phyloP scores from a whole-genome alignment of 2,888 invertebrate genomes.

The Cremastinae sp. region DNA sequence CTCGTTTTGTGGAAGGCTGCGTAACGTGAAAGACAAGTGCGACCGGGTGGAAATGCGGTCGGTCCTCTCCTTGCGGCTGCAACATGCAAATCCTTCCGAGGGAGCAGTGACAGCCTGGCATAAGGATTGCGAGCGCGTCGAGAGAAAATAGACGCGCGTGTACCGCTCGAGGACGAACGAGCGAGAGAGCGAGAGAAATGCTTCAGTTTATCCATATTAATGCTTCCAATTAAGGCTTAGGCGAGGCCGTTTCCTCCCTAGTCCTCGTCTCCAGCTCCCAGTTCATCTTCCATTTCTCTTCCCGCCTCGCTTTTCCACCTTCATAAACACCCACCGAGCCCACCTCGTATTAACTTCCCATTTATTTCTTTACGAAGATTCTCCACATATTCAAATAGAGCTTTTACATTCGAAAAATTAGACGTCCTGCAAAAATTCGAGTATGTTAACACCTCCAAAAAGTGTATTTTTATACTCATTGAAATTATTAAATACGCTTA shows the following conservation, averaged over 20 bases:
- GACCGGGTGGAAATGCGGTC: slow-evolving; percentile 54
- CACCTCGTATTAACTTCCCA: slow-evolving; percentile 46
- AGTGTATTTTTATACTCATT: too few relatives aligned
- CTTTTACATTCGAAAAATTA: slow-evolving; percentile 4
- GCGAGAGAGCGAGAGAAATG: slow-evolving; percentile 30
- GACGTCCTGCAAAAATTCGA: background rate
- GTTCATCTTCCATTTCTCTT: slow-evolving; percentile 52
- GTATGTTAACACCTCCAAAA: too few relatives aligned
- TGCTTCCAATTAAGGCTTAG: slow-evolving; percentile 66
- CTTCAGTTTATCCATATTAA: slow-evolving; percentile 68
- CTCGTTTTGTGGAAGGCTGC: slow-evolving; percentile 38
- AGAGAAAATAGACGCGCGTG: slow-evolving; percentile 21
- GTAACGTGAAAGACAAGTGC: slow-evolving; percentile 25
- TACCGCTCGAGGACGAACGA: slow-evolving; percentile 3
- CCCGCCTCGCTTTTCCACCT: slow-evolving; percentile 29
- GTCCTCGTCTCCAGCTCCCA: slow-evolving; percentile 45
- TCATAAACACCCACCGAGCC: slow-evolving; percentile 30
- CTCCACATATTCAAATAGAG: slow-evolving; percentile 8
- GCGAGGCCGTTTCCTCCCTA: slow-evolving; percentile 48
- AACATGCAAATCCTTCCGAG: slow-evolving; percentile 57
- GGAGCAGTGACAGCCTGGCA: slow-evolving; percentile 38
- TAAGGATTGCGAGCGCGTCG: slow-evolving; percentile 12
- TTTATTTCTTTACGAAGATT: slow-evolving; percentile 36
- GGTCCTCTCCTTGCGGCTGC: slow-evolving; percentile 37
- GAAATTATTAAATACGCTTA: too few relatives aligned